A percentile compares a stretch with the other conserved stretches of the same genome.
Evolutionary conservation across 1,140 invertebrate genomes (phyloP).

Genomic region (Agrilus planipennis): DNA sequence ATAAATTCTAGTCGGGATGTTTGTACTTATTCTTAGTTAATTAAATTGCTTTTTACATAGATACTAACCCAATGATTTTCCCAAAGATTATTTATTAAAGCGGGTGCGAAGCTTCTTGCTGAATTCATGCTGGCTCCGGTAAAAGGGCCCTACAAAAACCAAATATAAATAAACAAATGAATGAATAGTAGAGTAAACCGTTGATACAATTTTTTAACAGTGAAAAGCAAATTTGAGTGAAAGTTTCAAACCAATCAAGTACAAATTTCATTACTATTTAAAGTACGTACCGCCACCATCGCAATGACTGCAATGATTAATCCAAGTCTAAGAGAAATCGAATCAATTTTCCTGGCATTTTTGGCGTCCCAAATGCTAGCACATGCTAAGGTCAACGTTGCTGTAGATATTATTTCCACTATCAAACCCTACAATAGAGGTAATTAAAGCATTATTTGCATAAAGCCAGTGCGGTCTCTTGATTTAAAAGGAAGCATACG

Average conservation of each 20-base stretch:
- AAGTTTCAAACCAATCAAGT: too few relatives aligned
- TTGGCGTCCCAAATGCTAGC: conserved; percentile 52
- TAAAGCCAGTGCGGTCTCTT: conserved; percentile 9
- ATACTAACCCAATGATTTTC: conserved; percentile 54
- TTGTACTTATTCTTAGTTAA: too few relatives aligned
- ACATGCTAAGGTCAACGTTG: conserved; percentile 45
- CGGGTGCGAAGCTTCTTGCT: conserved; percentile 64
- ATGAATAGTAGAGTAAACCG: too few relatives aligned
- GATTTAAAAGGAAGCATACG: background rate
- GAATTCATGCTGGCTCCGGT: conserved; percentile 75
- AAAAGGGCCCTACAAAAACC: conserved; percentile 43
- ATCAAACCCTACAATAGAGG: conserved; percentile 36
- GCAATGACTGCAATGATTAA: conserved; percentile 47
- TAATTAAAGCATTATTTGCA: background rate
- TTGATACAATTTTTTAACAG: too few relatives aligned
- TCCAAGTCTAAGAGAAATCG: conserved; percentile 47
- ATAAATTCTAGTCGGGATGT: too few relatives aligned
- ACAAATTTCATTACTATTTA: too few relatives aligned
- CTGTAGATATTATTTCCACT: conserved; percentile 48
- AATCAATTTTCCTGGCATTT: conserved; percentile 44
- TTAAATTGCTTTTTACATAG: too few relatives aligned
- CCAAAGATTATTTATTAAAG: conserved; percentile 57
- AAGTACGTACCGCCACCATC: conserved; percentile 39
- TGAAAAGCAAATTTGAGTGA: too few relatives aligned
- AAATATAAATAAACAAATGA: too few relatives aligned